These are phyloP conservation scores for Alectura lathami DNA, from an alignment of 2,113 vertebrate genomes.

Conservation along the genomic window DNA sequence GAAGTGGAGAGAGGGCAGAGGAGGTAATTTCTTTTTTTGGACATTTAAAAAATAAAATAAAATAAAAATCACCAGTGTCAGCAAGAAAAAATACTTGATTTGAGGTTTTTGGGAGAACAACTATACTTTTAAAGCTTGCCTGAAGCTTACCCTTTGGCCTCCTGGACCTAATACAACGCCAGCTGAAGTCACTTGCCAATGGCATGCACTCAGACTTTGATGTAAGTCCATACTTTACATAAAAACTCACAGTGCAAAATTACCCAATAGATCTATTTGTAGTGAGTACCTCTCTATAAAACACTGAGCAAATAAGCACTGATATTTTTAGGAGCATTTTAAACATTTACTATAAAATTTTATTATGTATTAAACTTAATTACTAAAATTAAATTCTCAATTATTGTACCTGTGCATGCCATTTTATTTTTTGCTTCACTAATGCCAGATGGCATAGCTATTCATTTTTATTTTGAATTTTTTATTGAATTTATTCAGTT, in stretches of 20 bases:
- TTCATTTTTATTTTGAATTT: neutral
- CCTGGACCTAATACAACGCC: neutral
- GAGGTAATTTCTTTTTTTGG: neutral
- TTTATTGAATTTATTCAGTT: neutral
- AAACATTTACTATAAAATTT: slow-evolving; percentile 43
- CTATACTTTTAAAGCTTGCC: neutral
- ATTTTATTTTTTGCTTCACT: neutral
- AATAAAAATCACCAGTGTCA: neutral
- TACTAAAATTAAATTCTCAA: slow-evolving; percentile 7
- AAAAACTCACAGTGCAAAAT: neutral
- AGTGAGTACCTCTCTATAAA: slow-evolving; percentile 5
- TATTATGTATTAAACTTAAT: slow-evolving; percentile 33
- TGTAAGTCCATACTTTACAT: neutral
- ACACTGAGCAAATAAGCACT: neutral
- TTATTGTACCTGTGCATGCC: neutral
- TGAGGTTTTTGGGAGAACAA: neutral
- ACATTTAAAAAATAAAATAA: neutral
- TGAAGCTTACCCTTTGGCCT: neutral
- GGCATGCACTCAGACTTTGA: neutral
- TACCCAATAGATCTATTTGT: neutral
- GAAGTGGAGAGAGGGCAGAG: neutral
- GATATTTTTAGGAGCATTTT: slow-evolving; percentile 31
- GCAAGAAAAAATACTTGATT: neutral
- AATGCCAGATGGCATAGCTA: neutral
- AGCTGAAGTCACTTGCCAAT: neutral